phyloP scores from a whole-genome alignment of 1,140 invertebrate species.

The Drosophila grimshawi region DNA sequence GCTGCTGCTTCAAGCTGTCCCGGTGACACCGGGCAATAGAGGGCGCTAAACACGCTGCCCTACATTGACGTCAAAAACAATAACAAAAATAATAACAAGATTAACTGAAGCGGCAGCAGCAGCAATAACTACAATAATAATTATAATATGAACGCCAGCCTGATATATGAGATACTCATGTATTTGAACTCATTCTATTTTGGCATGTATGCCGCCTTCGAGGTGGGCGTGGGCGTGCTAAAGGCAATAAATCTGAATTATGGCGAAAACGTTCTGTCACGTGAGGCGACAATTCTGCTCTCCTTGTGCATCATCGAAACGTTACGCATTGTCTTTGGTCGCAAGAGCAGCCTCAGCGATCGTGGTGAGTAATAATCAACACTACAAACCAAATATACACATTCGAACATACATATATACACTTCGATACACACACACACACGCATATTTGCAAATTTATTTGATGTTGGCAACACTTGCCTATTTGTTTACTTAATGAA shows the following conservation, averaged over 20 bases:
- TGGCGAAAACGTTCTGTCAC: conserved; percentile 88
- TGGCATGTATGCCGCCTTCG: conserved; percentile 92
- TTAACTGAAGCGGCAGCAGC: conserved; percentile 23
- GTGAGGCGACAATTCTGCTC: conserved; percentile 91
- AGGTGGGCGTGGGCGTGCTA: conserved; percentile 90
- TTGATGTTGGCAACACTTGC: conserved; percentile 27
- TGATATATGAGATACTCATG: conserved; percentile 92
- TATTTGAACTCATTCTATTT: conserved; percentile 94
- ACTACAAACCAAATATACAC: not conserved
- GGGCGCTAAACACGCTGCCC: conserved; percentile 42
- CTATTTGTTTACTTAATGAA: conserved; percentile 52
- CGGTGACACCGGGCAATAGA: conserved; percentile 58
- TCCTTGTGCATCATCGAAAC: conserved; percentile 91
- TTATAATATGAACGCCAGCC: conserved; percentile 87
- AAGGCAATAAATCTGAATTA: conserved; percentile 91
- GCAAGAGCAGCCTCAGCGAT: conserved; percentile 95
- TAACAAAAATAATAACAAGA: conserved; percentile 18
- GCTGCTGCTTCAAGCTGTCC: conserved; percentile 65
- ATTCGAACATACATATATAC: not conserved
- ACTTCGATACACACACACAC: conserved; percentile 3
- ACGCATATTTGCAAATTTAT: not conserved
- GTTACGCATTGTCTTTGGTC: conserved; percentile 91
- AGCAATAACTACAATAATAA: conserved; percentile 18
- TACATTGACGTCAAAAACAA: conserved; percentile 17
- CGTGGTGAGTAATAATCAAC: conserved; percentile 86